Evolutionary conservation across 2,888 invertebrate species (phyloP), one percentile per base, ranked within the genome.

Genomic region (Cerastis rubricosa): DNA sequence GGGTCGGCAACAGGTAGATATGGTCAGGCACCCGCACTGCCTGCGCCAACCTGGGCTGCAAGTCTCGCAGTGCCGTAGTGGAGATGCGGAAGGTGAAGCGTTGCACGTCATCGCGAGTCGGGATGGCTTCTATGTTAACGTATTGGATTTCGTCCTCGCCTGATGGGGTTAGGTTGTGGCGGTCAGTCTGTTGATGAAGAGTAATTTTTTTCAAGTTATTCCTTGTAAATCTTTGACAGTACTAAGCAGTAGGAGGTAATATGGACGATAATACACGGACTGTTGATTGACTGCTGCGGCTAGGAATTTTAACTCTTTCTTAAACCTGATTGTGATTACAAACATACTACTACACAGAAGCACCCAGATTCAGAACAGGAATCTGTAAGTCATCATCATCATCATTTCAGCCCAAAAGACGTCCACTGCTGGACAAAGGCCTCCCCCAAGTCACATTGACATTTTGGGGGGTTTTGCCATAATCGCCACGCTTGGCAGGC

Each of bases 71-170:
- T 76, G 98, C 98, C 17, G 97, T 91, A 0, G 99, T 98, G 89
- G 99, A 98, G 54, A 99, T 97, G 81, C 99, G 97, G 90, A 98
- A 97, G 49, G 97, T 96, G 90, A 98, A 98, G 5, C 97, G 95
- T 2, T 95, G 90, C 0, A 98, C 96, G 49, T 97, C 97, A 47
- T 95, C 93, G n/a, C 98, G 95, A 40, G 96, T 96, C 0, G 98
- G 97, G 76, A 97, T 97, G 0, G 98, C 98, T 92, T 98, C 97
- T 76, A 99, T 98, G 91, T 98, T 98, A 8, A 99, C 96, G 93
- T 98, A 99, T 93, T 99, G 99, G 3, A 95, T 85, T 83, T 98
- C 97, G 72, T 98, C 97, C 72, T 98, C 97, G 65, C 97, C 97
- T n/a, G 97, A 97, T 65, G 97, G 97, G 2, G 98, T 97, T 68